A percentile compares a stretch with the other conserved stretches of the same genome.
Evolutionary conservation across 2,797 vertebrate genomes (phyloP).

Genomic region (Thalassophryne amazonica): DNA sequence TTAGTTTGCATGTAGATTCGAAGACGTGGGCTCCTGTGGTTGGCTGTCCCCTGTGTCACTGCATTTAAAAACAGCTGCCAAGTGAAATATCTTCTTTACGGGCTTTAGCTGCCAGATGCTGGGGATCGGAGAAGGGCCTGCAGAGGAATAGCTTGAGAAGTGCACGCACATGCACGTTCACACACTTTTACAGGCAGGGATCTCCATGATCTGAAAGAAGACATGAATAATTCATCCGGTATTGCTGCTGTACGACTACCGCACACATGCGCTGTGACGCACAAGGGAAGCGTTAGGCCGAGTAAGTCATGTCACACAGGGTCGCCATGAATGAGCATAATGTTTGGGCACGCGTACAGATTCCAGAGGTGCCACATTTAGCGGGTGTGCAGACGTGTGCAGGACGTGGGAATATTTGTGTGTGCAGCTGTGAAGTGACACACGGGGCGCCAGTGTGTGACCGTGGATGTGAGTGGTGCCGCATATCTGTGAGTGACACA

Average conservation of each 20-base stretch:
- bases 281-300: slow-evolving; percentile 27
- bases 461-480: slow-evolving; percentile 12
- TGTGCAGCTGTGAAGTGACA: slow-evolving; percentile 23
- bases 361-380: slow-evolving; percentile 38
- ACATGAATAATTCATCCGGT: slow-evolving; percentile 37
- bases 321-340: slow-evolving; percentile 18
- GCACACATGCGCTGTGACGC: slow-evolving; percentile 27
- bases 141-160: slow-evolving; percentile 49
- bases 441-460: slow-evolving; percentile 30
- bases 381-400: slow-evolving; percentile 10
- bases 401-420: slow-evolving; percentile 3
- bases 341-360: slow-evolving; percentile 11
- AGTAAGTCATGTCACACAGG: slow-evolving; percentile 32
- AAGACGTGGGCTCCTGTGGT: slow-evolving; percentile 76
- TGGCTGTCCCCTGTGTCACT: slow-evolving; percentile 78
- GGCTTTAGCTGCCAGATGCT: slow-evolving; percentile 66
- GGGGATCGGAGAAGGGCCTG: slow-evolving; percentile 61
- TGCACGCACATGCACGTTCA: slow-evolving; percentile 23
- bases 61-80: slow-evolving; percentile 71
- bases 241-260: slow-evolving; percentile 20
- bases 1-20: slow-evolving; percentile 65
- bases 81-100: slow-evolving; percentile 77
- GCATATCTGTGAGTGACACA: slow-evolving; percentile 62
- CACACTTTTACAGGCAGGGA: slow-evolving; percentile 32
- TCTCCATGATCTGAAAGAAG: slow-evolving; percentile 34